Base-by-base conservation (phyloP, 2,113 vertebrate genomes). In the Tinamus guttatus region DNA sequence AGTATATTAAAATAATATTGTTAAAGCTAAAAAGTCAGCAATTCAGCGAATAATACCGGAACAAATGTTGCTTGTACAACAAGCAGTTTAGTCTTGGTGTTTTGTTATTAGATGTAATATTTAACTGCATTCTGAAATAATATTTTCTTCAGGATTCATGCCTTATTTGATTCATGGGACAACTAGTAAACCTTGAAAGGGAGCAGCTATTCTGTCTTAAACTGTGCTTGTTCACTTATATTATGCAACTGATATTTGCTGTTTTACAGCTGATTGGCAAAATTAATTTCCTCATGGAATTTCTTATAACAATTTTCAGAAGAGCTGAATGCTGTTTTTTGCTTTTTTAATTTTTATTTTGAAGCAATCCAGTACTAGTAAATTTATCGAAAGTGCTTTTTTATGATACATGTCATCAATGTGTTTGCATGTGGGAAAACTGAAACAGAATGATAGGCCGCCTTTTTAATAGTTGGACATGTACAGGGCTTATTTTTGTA, bases 111-210 rank as follows among this genome's bases (percentile, higher is more conserved):
- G 74, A 43, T 70, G 49, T 91, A 65, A 83, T 89, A 83, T 90
- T 90, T 74, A 93, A 88, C 65, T 95, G 58, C 80, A 62, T 93
- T 90, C 80, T 75, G 65, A 81, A 64, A 85, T 87, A 83, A 65
- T 85, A 47, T 93, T 81, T 95, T 94, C 80, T 78, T 85, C 45
- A 82, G 62, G 56, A 81, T 85, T 81, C 56, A 22, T 88, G 93
- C 65, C 76, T 93, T 67, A 85, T 75, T 88, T 85, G 70, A 34
- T 74, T n/a, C 62, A 70, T 1, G 1, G 51, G 43, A 65, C 85
- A 43, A 81, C 92, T 81, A 87, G 76, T 70, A 85, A 60, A 87
- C 79, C 78, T 43, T 45, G 71, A 62, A 75, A 88, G 86, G 32
- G 80, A 67, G 62, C 65, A 79, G 51, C 79, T 60, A 68, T 73